Conservation (phyloP, 2,797 vertebrate species). For the Halcyon leucocephala region DNA sequence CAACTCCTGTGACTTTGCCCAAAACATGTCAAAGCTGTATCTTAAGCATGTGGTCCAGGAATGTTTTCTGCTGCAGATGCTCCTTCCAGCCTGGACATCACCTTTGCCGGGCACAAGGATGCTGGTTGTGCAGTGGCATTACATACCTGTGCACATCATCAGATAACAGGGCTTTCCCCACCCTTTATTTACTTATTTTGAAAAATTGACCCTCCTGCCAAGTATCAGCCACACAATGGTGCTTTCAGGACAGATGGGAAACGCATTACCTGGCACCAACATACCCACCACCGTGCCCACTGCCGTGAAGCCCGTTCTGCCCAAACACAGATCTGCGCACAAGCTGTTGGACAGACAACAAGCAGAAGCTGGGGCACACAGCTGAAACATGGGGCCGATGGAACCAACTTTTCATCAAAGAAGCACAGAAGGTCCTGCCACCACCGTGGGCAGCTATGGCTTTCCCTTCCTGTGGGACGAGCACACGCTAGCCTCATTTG, state of each 20-base stretch:
- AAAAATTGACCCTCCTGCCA: background rate
- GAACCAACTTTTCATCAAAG: background rate
- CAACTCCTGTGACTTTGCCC: background rate
- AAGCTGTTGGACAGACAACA: background rate
- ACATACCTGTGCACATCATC: rapidly evolving
- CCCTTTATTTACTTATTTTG: background rate
- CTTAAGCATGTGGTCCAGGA: rapidly evolving
- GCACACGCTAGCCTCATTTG: background rate
- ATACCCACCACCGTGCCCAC: rapidly evolving
- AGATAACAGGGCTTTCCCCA: background rate
- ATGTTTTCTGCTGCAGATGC: background rate
- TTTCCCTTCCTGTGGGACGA: background rate
- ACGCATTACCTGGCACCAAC: background rate
- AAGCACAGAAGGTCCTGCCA: background rate
- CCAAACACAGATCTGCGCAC: background rate
- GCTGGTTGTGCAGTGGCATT: background rate
- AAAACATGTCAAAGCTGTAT: background rate
- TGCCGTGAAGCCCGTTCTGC: background rate
- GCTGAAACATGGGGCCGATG: background rate
- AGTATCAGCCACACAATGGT: background rate
- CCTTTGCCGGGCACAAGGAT: background rate
- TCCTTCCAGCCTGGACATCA: background rate
- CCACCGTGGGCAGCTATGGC: rapidly evolving
- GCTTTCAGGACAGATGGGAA: background rate
- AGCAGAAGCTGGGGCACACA: background rate